Conservation (phyloP, 2,113 vertebrate species). For the Pica pica region DNA sequence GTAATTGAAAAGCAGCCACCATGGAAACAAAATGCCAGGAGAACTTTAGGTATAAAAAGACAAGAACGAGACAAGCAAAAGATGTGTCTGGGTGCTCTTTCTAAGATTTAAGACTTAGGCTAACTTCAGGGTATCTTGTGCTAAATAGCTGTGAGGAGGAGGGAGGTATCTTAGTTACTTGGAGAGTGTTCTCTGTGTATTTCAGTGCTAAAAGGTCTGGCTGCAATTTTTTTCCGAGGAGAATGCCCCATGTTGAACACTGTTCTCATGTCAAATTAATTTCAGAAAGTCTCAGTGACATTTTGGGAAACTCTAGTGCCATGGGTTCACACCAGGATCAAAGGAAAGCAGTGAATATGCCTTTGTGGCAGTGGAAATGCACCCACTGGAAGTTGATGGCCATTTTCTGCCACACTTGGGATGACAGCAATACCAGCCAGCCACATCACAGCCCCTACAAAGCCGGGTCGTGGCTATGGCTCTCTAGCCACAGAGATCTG, state of each 20-base stretch:
- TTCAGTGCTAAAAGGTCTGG: not conserved
- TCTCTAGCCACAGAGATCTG: not conserved
- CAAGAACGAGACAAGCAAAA: not conserved
- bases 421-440: not conserved
- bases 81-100: not conserved
- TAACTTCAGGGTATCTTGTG: not conserved
- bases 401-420: not conserved
- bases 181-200: not conserved
- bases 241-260: not conserved
- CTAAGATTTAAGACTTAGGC: not conserved
- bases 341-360: not conserved
- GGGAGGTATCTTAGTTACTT: not conserved
- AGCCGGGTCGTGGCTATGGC: not conserved
- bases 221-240: not conserved
- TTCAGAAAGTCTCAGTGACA: not conserved
- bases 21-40: not conserved
- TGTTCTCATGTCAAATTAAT: not conserved
- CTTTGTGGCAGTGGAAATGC: not conserved
- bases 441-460: not conserved
- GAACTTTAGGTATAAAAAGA: not conserved
- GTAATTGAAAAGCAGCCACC: not conserved
- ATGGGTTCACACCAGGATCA: not conserved
- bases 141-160: not conserved
- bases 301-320: not conserved
- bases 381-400: not conserved